Evolutionary conservation across 1,140 invertebrate genomes (phyloP).

Genomic region (Chrysoperla carnea): DNA sequence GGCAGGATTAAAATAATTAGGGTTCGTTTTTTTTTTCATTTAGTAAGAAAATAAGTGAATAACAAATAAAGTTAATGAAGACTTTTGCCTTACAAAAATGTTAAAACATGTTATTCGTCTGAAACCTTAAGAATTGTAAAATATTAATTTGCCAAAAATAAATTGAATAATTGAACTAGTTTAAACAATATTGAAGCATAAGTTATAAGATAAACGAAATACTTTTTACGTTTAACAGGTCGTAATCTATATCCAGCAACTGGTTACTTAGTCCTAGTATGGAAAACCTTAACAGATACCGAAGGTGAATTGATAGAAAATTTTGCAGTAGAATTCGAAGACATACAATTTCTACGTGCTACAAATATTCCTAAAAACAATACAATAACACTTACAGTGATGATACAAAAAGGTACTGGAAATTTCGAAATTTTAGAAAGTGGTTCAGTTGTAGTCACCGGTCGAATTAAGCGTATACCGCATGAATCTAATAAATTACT

Average conservation of each 20-base stretch:
- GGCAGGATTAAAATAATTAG: too few relatives aligned
- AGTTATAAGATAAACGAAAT: too few relatives aligned
- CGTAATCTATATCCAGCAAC: conserved; percentile 52
- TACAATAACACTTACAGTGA: conserved; percentile 36
- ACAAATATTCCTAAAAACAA: conserved; percentile 40
- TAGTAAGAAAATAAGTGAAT: too few relatives aligned
- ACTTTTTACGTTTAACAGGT: too few relatives aligned
- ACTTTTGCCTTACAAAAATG: too few relatives aligned
- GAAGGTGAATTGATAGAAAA: conserved; percentile 33
- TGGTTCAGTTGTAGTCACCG: background rate
- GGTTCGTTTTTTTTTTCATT: too few relatives aligned
- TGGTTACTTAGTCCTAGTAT: conserved; percentile 45
- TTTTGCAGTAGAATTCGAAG: conserved; percentile 43
- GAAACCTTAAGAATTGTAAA: too few relatives aligned
- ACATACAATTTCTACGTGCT: conserved; percentile 46
- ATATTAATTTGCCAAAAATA: too few relatives aligned
- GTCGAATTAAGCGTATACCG: background rate
- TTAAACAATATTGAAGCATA: too few relatives aligned
- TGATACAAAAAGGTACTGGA: conserved; percentile 31
- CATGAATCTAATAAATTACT: background rate
- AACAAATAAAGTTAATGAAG: too few relatives aligned
- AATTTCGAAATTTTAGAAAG: conserved; percentile 6
- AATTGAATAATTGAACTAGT: too few relatives aligned
- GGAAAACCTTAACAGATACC: conserved; percentile 49
- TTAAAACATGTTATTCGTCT: too few relatives aligned